A percentile compares a stretch with the other conserved stretches of the same genome.
These are phyloP conservation scores for Megastigmus dorsalis DNA, from an alignment of 2,888 invertebrate species.

Conservation along the genomic window DNA sequence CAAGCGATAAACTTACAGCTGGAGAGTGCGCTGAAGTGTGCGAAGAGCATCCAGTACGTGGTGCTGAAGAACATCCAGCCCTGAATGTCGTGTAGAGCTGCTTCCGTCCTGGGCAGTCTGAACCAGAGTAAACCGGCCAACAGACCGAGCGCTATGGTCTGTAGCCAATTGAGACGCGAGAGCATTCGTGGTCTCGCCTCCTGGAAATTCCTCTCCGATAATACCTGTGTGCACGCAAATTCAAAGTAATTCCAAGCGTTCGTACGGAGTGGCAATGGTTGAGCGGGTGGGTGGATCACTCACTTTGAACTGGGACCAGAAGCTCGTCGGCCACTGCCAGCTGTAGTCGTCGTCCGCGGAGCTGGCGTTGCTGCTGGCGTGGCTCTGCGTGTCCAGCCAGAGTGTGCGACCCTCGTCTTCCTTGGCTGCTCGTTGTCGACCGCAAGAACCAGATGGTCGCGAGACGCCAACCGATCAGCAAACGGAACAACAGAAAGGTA, in stretches of 20 bases:
- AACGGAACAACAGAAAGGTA: neutral
- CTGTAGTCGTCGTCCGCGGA: conserved; percentile 81
- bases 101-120: conserved; percentile 84
- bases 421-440: conserved; percentile 70
- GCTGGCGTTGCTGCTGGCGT: conserved; percentile 80
- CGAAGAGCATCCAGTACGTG: conserved; percentile 88
- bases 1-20: conserved; percentile 89
- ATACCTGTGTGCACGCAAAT: conserved; percentile 73
- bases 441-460: conserved; percentile 28
- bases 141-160: conserved; percentile 83
- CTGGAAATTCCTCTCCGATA: conserved; percentile 85
- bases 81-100: conserved; percentile 84
- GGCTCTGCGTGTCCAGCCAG: conserved; percentile 83
- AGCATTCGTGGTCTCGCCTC: conserved; percentile 85
- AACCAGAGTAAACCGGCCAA: conserved; percentile 87
- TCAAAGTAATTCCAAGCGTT: neutral
- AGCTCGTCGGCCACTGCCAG: conserved; percentile 85
- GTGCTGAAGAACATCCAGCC: conserved; percentile 91
- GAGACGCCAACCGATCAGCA: neutral
- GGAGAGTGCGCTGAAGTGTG: conserved; percentile 85
- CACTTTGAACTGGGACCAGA: conserved; percentile 85
- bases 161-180: conserved; percentile 85
- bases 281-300: conserved; percentile 56
- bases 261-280: neutral
- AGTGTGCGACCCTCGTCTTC: conserved; percentile 81